These are phyloP conservation scores for Drosophila lacicola DNA, from an alignment of 2,888 invertebrate genomes.

Conservation along the genomic window DNA sequence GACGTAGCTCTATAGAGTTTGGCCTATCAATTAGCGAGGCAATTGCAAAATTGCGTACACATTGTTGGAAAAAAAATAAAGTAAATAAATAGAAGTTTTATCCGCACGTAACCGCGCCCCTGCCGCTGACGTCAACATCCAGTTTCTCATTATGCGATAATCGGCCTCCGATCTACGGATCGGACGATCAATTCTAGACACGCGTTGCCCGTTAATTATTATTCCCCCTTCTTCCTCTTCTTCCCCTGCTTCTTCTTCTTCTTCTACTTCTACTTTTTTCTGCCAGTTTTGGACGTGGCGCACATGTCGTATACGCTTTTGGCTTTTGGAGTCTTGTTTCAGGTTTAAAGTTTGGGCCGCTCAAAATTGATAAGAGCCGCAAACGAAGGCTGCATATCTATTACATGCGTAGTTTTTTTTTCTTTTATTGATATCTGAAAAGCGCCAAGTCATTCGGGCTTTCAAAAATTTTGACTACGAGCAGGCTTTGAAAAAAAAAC, in stretches of 20 bases:
- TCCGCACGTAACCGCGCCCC: conserved; percentile 3
- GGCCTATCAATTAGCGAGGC: conserved; percentile 50
- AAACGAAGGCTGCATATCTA: conserved; percentile 41
- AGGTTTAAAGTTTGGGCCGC: not conserved
- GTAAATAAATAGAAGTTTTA: conserved; percentile 18
- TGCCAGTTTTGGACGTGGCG: conserved; percentile 50
- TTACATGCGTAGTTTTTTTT: not conserved
- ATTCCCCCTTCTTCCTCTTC: conserved; percentile 8
- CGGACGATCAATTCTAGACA: conserved; percentile 66
- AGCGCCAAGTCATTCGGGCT: conserved; percentile 33
- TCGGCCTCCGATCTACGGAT: conserved; percentile 22
- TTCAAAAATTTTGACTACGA: conserved; percentile 6
- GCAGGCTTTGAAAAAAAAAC: not conserved
- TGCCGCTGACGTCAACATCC: conserved; percentile 62
- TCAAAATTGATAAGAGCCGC: conserved; percentile 54
- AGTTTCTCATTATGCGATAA: conserved; percentile 55
- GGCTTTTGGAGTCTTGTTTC: conserved; percentile 14
- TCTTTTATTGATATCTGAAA: conserved; percentile 14
- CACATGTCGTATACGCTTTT: conserved; percentile 62
- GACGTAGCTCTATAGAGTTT: conserved; percentile 12
- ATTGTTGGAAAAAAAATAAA: conserved; percentile 12
- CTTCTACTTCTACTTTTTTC: conserved; percentile 11
- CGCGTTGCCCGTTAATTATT: conserved; percentile 49
- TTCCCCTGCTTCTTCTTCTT: not conserved
- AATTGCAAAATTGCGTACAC: conserved; percentile 35